Evolutionary conservation across 2,797 vertebrate genomes (phyloP), one percentile per base, ranked within the genome.

Genomic region (Gobio occitaniae): DNA sequence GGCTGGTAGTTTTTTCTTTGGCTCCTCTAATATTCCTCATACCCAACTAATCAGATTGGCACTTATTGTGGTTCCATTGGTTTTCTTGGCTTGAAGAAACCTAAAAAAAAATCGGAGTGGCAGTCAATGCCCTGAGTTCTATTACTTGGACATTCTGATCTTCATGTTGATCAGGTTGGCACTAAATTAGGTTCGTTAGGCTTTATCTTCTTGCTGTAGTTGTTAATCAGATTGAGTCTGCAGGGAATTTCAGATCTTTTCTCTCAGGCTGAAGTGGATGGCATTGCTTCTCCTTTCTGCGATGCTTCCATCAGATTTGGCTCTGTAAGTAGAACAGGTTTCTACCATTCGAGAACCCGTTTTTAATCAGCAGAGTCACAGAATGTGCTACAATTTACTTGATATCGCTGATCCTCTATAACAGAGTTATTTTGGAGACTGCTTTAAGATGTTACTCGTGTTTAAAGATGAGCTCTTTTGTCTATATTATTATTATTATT

Each of bases 11-110:
- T 41, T 63, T 70, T 77, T n/a, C 15, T 61, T 82, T 54, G 66
- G 68, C 66, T 54, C 29, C 9, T 79, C 44, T 79, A 9, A 25
- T 56, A 68, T 79, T 80, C 32, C n/a, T 76, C 11, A 8, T 77
- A 77, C 71, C 52, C 69, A 68, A 70, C 65, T 89, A 85, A 89
- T 87, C 88, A 87, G 88, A 87, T 89, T 89, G 86, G 86, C 86
- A 71, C 80, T 71, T 36, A 78, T 70, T 47, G 68, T 17, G 59
- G 74, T 74, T 86, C 80, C 77, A 78, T 66, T 76, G 70, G 80
- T 75, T 59, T 70, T 80, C 69, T 75, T 83, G 70, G 76, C 68
- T 78, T 66, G 69, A 68, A 48, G n/a, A 47, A 68, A 72, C 54
- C 63, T 32, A 41, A 59, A 63, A 41, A 59, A 63, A 32, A 54